Evolutionary conservation across 2,888 invertebrate genomes (phyloP), one percentile per base, ranked within the genome.

Genomic region (Patella depressa): DNA sequence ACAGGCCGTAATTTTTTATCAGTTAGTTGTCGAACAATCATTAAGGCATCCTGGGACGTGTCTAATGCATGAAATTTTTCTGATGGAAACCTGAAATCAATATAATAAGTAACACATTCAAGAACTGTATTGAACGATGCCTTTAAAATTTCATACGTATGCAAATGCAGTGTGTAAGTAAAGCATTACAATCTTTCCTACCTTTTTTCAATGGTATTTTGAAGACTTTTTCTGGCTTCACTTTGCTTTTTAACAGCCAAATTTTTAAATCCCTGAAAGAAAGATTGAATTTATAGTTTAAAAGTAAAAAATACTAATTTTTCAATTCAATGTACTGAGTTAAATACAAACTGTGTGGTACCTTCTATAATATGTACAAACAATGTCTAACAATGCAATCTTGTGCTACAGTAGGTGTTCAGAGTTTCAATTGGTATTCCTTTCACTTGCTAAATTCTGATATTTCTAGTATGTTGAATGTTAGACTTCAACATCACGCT

Each of bases 1-100:
- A 97, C 91, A 14, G 93, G 91, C 78, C 94, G 95, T 84, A 95
- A 94, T 90, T 97, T 98, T 89, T 97, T 96, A 78, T 94, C 95
- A 3, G 96, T 96, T 88, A 97, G 95, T 86, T 94, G 94, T 79
- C 95, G 93, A 78, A 97, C 92, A 54, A 96, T 85, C 89, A 96
- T 95, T 53, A 97, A 90, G 0, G 95, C 91, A 84, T 93, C 93
- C 74, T 90, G 90, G 4, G 80, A 80, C 12, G 95, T 96, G 87
- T 97, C 96, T 80, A 98, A 91, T 77, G 94, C 93, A 91, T 95
- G 93, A 0, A 97, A 87, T 92, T 97, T 98, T 89, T 96, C 96
- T 82, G 95, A 95, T 0, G 97, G 96, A 85, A 92, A 91, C 82
- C 92, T 92, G 74, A 5, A 78, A 78, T 75, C 65, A 71, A 19